Base-by-base conservation (phyloP, 1,140 invertebrate genomes). In the Bombus huntii region DNA sequence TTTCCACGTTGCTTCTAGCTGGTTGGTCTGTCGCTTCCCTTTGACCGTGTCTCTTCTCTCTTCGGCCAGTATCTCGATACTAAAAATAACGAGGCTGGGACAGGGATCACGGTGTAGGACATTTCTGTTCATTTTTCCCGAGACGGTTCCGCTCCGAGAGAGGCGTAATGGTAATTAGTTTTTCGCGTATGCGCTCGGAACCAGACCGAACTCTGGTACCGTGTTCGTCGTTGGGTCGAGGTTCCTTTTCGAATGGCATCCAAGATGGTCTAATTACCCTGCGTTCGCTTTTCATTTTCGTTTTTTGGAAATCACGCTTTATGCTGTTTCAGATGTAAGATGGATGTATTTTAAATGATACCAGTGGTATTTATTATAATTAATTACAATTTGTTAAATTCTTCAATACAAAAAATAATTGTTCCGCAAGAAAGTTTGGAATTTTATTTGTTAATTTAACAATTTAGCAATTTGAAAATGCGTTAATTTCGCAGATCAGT, bases 91-190 rank as follows among this genome's bases (percentile, higher is more conserved):
- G 59, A 78, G 65, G 28, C 22, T n/a, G 44, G 72, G 9, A 47
- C 42, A 65, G 65, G 66, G 75, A 80, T 86, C 47, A 57, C 76
- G 22, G 77, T 31, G 37, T 47, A 59, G 37, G 31, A 75, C 68
- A 68, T 59, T 62, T 74, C 79, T 81, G 34, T 28, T 86, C 31
- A n/a, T 72, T 80, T 85, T 80, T 83, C 57, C 57, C 78, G 84
- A 44, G 84, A 68, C 59, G 44, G 62, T 75, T 81, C 39, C 84
- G 47, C 44, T 59, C 57, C 18, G 34, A 59, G 53, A 68, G 42
- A 84, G 78, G 74, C 75, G 74, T 83, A 84, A 84, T 68, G 59
- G 62, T 81, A 86, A 86, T 86, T 86, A 86, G 79, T 86, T 72
- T 44, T 57, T 47, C 39, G 31, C 47, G 71, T 68, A 68, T n/a